Evolutionary conservation across 2,888 invertebrate genomes (phyloP).

Genomic region (Serrognathus titanus): DNA sequence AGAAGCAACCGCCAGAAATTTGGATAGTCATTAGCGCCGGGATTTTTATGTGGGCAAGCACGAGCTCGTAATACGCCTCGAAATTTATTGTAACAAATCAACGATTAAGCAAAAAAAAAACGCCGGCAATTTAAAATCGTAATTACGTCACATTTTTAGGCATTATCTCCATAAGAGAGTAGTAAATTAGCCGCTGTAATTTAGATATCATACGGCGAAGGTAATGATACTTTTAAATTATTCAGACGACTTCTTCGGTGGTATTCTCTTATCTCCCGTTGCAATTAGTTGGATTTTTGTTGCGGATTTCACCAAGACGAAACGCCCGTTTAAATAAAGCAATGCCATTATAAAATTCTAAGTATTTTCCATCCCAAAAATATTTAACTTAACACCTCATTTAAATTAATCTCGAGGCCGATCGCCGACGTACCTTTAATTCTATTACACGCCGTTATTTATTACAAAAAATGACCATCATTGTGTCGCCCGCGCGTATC

Average conservation of each 20-base stretch:
- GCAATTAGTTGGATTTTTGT: neutral
- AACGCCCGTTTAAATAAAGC: too few species aligned
- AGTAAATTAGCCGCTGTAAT: conserved; percentile 12
- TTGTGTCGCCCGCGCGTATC: too few species aligned
- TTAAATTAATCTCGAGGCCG: too few species aligned
- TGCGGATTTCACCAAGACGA: neutral
- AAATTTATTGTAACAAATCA: neutral
- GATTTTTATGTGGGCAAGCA: neutral
- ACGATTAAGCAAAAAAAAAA: neutral
- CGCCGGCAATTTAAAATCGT: neutral
- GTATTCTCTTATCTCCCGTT: neutral
- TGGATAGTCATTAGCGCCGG: neutral
- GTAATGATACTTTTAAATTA: neutral
- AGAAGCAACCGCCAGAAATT: neutral
- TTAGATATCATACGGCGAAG: conserved; percentile 12
- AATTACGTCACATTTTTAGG: neutral
- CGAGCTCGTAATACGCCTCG: neutral
- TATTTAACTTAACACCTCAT: too few species aligned
- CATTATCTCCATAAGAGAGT: neutral
- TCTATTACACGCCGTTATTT: too few species aligned
- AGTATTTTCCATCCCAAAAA: too few species aligned
- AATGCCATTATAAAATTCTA: too few species aligned
- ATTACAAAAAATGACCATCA: too few species aligned
- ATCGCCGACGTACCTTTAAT: too few species aligned
- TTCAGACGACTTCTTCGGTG: neutral